Base-by-base conservation (phyloP, 1,140 invertebrate species). In the Pristionchus pacificus region DNA sequence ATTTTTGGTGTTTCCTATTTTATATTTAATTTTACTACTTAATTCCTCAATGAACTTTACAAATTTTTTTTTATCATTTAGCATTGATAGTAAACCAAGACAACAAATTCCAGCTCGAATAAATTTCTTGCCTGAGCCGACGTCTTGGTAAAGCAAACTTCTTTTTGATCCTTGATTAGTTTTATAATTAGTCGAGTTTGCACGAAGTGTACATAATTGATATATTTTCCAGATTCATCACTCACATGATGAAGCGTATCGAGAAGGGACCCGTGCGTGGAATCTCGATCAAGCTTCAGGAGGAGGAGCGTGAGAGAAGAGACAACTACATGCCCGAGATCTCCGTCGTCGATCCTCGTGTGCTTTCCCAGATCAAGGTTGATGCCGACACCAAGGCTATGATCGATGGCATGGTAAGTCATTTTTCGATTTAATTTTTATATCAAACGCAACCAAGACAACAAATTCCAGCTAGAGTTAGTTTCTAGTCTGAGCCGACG, bases 191-290 rank as follows among this genome's bases (percentile, higher is more conserved):
- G 13, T 49, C n/a, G 10, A 2, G 30, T 33, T 68, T 68, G 2
- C 49, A 68, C 55, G 66, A 31, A 19, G 27, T n/a, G n/a, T n/a
- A n/a, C n/a, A n/a, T n/a, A n/a, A n/a, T n/a, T n/a, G n/a, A n/a
- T n/a, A n/a, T n/a, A n/a, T 57, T 65, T 78, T 83, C 64, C 82
- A 95, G 93, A 71, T 98, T 97, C 86, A 92, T 98, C 33, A 99
- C 96, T 72, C n/a, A n/a, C 95, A 98, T 99, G 86, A 98, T 98
- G 95, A 96, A 96, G 84, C 90, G 95, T 83, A 90, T 98, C 77
- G 91, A 95, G 80, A 91, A 93, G 84, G 95, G 93, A 29, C 92
- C 93, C 85, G 95, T 98, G 2, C 89, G 95, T 84, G 95, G 96
- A 78, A 98, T 99, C 86, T 98, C 95, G 78, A 98, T 98, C 84